A percentile compares a stretch with the other conserved stretches of the same genome.
Conservation (phyloP, 2,113 vertebrate species). For the Dipodomys ordii region DNA sequence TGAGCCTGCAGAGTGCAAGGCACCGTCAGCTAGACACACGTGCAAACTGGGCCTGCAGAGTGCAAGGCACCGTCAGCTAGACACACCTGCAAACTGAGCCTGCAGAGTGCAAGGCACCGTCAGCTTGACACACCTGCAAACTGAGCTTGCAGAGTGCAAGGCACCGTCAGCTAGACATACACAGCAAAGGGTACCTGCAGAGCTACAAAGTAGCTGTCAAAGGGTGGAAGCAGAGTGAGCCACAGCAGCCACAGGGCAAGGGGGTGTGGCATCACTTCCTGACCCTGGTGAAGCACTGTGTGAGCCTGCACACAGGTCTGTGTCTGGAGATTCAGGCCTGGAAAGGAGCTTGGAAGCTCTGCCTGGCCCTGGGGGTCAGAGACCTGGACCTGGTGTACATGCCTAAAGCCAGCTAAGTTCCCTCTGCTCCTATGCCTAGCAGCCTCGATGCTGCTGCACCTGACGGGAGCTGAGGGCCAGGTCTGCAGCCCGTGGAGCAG, state of each 20-base stretch:
- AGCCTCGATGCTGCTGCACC: rapidly evolving
- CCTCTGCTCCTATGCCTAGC: not conserved
- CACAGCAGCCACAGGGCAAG: too few species aligned
- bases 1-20: not conserved
- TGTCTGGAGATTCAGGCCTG: not conserved
- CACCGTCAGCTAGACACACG: too few species aligned
- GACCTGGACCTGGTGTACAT: too few species aligned
- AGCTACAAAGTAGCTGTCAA: too few species aligned
- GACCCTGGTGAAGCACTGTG: rapidly evolving
- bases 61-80: not conserved
- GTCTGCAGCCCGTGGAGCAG: not conserved
- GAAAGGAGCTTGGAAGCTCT: too few species aligned
- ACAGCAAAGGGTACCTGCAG: too few species aligned
- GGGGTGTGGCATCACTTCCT: too few species aligned
- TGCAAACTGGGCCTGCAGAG: too few species aligned
- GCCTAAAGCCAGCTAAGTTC: not conserved
- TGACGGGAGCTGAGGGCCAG: rapidly evolving
- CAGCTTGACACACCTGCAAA: too few species aligned
- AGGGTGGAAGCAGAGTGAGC: not conserved
- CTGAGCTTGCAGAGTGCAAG: too few species aligned
- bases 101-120: not conserved
- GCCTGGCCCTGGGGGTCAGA: not conserved
- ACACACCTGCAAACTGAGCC: too few species aligned
- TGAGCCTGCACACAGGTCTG: not conserved
- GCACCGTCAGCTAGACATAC: too few species aligned